phyloP scores from a whole-genome alignment of 2,888 invertebrate genomes.

The Dione vanillae region DNA sequence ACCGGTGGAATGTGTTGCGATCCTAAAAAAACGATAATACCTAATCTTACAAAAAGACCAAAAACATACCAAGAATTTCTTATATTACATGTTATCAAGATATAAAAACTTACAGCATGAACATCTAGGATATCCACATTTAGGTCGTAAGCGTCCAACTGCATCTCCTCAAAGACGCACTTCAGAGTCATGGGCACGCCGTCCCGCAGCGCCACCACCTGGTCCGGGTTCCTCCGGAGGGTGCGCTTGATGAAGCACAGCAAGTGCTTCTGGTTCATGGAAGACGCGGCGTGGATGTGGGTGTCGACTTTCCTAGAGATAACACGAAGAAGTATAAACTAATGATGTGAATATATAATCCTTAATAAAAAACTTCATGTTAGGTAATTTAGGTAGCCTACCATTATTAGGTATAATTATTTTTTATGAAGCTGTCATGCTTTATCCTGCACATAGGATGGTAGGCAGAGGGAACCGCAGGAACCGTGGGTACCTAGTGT shows the following conservation, averaged over 20 bases:
- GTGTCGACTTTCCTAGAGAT: conserved; percentile 95
- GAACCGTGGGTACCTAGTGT: too few species aligned
- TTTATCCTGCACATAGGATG: too few species aligned
- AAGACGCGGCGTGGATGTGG: conserved; percentile 99
- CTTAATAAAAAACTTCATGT: too few species aligned
- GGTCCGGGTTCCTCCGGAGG: conserved; percentile 93
- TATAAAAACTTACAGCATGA: conserved; percentile 90
- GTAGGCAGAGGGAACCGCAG: too few species aligned
- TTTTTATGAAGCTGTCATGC: too few species aligned
- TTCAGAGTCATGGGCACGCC: conserved; percentile 94
- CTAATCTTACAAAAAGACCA: not conserved
- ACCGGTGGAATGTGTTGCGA: conserved; percentile 99
- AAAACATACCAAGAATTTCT: not conserved
- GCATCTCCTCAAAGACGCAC: conserved; percentile 98
- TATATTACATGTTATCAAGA: not conserved
- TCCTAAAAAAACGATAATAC: too few species aligned
- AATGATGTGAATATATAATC: too few species aligned
- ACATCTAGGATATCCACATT: conserved; percentile 99
- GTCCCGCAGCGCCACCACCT: conserved; percentile 79
- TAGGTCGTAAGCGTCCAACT: conserved; percentile 97
- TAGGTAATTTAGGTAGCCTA: too few species aligned
- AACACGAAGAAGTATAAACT: too few species aligned
- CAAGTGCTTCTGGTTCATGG: conserved; percentile 99
- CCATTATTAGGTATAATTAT: too few species aligned
- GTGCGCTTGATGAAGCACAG: conserved; percentile 99